Base-by-base conservation (phyloP, 2,888 invertebrate genomes). In the Malthinus seriepunctatus region DNA sequence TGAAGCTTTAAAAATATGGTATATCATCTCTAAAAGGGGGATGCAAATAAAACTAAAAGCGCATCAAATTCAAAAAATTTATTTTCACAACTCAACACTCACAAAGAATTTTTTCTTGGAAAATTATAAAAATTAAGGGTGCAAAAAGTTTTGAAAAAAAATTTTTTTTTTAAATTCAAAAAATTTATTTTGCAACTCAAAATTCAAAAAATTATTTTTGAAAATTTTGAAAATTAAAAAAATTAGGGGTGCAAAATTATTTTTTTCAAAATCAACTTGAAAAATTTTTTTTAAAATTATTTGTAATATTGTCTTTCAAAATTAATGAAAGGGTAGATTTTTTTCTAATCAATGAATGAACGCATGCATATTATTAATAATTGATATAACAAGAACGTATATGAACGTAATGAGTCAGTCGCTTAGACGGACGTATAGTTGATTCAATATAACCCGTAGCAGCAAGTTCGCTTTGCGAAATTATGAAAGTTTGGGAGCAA, bases 361-460 rank as follows among this genome's bases (percentile, higher is more conserved):
- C 66, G 64, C 65, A 69, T 67, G 67, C 64, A 63, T 58, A 63
- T 23, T 70, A 74, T 75, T 72, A 72, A 76, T 76, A 76, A 76
- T 76, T 75, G 75, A 76, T 75, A 74, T 69, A 71, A 69, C 68
- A 68, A 70, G 70, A 71, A 73, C 72, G 74, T 74, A 67, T n/a
- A n/a, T n/a, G 5, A 23, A 74, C 73, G 73, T 74, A 75, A 75
- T 75, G 76, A 76, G 73, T 76, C 74, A 75, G 74, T 73, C 70
- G 71, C 70, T 69, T 71, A 71, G 69, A 65, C 67, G 68, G 70
- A 66, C 67, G 67, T 38, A n/a, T n/a, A 60, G 63, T 63, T 69
- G 64, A 69, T 69, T 68, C 63, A 66, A 67, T 68, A 67, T 68
- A 61, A 23, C 23, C 62, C 47, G 63, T 57, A 57, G 60, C 63